phyloP scores from a whole-genome alignment of 23 tunicate species.

The Oikopleura dioica region DNA sequence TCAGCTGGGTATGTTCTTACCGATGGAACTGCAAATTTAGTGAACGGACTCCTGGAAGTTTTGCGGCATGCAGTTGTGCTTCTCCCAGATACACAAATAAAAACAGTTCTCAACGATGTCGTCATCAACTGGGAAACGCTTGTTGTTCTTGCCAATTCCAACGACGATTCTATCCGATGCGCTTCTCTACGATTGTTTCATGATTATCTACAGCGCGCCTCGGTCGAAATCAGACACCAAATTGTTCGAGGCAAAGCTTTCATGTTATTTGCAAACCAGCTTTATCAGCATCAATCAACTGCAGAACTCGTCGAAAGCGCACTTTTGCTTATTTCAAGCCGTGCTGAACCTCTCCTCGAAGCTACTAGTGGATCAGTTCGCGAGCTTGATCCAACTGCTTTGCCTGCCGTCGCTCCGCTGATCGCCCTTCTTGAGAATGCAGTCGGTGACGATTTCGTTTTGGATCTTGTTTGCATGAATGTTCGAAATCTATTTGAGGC shows the following conservation, averaged over 20 bases:
- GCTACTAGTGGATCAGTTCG: neutral
- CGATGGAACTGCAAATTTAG: neutral
- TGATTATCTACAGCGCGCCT: slow-evolving; percentile 8
- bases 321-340: slow-evolving; percentile 41
- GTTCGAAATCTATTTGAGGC: neutral
- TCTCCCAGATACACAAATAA: neutral
- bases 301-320: slow-evolving; percentile 39
- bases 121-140: slow-evolving; percentile 6
- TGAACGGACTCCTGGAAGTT: neutral
- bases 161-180: neutral
- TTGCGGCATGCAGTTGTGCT: slow-evolving; percentile 4
- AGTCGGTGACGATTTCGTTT: neutral
- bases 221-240: slow-evolving; percentile 20
- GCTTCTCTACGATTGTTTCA: neutral
- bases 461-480: neutral
- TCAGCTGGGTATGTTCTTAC: neutral
- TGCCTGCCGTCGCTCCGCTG: slow-evolving; percentile 2
- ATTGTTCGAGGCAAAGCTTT: slow-evolving; percentile 52
- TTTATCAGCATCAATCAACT: slow-evolving; percentile 54
- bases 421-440: neutral
- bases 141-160: slow-evolving; percentile 3
- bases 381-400: slow-evolving; percentile 4
- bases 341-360: slow-evolving; percentile 25
- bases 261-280: slow-evolving; percentile 67
- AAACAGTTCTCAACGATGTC: neutral